Evolutionary conservation across 2,113 vertebrate species (phyloP), one percentile per base, ranked within the genome.

Genomic region (Charadrius vociferus): DNA sequence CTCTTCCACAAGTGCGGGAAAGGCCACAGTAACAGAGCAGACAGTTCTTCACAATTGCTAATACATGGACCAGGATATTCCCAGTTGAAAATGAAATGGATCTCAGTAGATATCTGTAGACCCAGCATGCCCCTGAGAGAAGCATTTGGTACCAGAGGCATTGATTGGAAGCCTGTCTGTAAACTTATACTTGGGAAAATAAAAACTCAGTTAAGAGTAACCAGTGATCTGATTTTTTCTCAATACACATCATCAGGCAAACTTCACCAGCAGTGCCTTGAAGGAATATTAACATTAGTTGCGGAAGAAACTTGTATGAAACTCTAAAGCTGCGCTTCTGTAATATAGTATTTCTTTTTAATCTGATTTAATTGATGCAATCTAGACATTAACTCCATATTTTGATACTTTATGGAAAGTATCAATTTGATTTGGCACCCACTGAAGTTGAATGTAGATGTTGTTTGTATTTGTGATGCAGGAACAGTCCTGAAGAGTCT

Each of bases 401-500:
- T 86, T 73, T 77, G 55, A n/a, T 70, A 24, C 6, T 71, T 78
- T 47, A 18, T 5, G 45, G 50, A 41, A 34, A 85, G 30, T 10
- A 34, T 52, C 61, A 2, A 4, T 15, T 72, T 52, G 39, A 34
- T 80, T 82, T 67, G 62, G 36, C 39, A 47, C 14, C 16, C 14
- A 26, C 62, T 70, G n/a, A 53, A 80, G 49, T 52, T 1, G 1
- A 55, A 36, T 19, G 18, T 16, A 50, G 53, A 13, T 34, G 15
- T 49, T 5, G 27, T 53, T 55, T 0, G 0, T n/a, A 9, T 45
- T n/a, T 89, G n/a, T 67, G 79, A 32, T 72, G n/a, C 32, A 55
- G 61, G 14, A 50, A 16, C 15, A 50, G 14, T 37, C 15, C 79
- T 16, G 6, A 41, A 26, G 63, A 74, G n/a, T 27, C n/a, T 71